phyloP scores from a whole-genome alignment of 2,797 vertebrate species.

The Dendrocincla fuliginosa region DNA sequence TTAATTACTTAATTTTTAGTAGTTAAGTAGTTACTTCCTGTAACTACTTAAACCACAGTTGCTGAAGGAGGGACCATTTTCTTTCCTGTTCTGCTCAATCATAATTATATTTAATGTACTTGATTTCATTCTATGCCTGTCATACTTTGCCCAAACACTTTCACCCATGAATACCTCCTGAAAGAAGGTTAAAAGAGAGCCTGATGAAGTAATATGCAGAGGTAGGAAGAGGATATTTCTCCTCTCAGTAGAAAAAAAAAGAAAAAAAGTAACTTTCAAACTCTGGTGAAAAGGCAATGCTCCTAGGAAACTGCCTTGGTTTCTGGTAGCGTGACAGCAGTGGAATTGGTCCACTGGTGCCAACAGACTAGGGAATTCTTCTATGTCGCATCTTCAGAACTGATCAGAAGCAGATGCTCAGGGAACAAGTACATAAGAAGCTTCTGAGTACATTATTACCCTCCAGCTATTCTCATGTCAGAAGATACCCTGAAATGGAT shows the following conservation, averaged over 20 bases:
- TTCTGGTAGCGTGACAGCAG: background rate
- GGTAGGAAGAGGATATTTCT: background rate
- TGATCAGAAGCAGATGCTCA: background rate
- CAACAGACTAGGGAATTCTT: background rate
- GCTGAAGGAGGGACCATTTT: background rate
- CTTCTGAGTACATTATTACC: background rate
- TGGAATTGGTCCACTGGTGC: background rate
- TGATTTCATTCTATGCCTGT: background rate
- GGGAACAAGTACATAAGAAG: background rate
- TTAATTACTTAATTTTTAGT: background rate
- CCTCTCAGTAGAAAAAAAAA: background rate
- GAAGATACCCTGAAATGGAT: background rate
- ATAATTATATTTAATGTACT: background rate
- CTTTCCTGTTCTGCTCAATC: background rate
- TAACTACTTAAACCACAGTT: background rate
- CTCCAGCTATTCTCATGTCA: background rate
- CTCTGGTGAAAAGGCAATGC: background rate
- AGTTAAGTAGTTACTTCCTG: no score
- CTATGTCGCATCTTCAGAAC: background rate
- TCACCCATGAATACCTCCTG: background rate
- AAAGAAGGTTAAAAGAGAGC: background rate
- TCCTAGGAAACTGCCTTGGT: background rate
- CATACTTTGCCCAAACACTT: background rate
- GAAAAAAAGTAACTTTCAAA: background rate
- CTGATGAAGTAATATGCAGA: background rate